phyloP scores from a whole-genome alignment of 2,113 vertebrate genomes.

The Mirza zaza region DNA sequence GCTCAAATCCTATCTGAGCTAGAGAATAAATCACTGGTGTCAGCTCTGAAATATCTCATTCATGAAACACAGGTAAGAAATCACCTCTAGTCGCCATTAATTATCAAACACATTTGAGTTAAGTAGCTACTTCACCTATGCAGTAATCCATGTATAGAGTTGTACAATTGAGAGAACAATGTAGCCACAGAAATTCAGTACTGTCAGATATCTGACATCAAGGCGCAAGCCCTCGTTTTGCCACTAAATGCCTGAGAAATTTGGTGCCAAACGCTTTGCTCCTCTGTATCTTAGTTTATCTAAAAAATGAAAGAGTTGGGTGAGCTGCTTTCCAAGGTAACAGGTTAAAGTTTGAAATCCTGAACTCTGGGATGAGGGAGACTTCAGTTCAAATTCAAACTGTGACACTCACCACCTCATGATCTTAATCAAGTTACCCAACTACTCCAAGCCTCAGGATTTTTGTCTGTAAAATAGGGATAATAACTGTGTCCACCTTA shows the following conservation, averaged over 20 bases:
- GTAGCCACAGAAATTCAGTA: neutral
- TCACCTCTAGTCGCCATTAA: conserved; percentile 46
- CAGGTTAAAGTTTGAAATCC: neutral
- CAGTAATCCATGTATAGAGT: neutral
- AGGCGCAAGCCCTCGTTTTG: neutral
- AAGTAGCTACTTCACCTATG: conserved; percentile 19
- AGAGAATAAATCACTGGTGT: conserved; percentile 44
- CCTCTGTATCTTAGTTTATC: neutral
- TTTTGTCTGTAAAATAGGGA: neutral
- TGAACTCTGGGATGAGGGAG: neutral
- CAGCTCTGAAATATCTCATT: conserved; percentile 55
- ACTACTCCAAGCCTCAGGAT: neutral
- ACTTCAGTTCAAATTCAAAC: neutral
- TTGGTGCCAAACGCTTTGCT: neutral
- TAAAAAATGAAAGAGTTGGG: neutral
- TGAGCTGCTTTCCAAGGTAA: neutral
- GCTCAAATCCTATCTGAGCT: conserved; percentile 32
- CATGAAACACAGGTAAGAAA: conserved; percentile 28
- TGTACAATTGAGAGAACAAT: neutral
- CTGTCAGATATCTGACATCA: neutral
- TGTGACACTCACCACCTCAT: neutral
- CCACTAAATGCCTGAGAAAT: neutral
- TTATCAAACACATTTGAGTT: conserved; percentile 35
- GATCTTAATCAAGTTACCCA: neutral
- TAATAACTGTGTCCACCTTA: neutral